phyloP scores from a whole-genome alignment of 2,888 invertebrate genomes.

The Orthosia incerta region DNA sequence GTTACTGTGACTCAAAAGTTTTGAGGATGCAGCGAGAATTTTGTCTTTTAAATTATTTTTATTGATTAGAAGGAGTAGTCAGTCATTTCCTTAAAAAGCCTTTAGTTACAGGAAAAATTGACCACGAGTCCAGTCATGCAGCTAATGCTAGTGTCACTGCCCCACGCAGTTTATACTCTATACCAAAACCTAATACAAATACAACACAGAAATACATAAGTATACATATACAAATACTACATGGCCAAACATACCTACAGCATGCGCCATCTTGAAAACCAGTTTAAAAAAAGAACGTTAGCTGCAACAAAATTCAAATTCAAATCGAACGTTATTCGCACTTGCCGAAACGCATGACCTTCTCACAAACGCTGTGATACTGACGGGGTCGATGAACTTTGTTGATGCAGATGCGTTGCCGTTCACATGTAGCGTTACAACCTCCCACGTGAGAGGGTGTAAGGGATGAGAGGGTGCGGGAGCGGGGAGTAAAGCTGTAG shows the following conservation, averaged over 20 bases:
- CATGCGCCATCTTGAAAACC: conserved; percentile 62
- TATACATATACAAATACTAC: conserved; percentile 21
- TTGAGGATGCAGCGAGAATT: not conserved
- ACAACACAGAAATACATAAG: not conserved
- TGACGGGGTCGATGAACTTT: conserved; percentile 80
- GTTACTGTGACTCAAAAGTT: too few species aligned
- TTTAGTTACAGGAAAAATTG: not conserved
- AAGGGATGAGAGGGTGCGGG: conserved; percentile 71
- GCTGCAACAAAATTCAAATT: conserved; percentile 69
- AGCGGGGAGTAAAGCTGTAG: conserved; percentile 6
- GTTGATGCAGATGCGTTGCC: conserved; percentile 88
- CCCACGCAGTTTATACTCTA: not conserved
- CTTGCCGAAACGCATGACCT: conserved; percentile 87
- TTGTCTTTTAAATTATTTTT: too few species aligned
- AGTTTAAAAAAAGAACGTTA: conserved; percentile 60
- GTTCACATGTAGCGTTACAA: conserved; percentile 88
- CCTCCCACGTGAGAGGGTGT: conserved; percentile 84
- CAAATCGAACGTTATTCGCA: conserved; percentile 75
- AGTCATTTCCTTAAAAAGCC: not conserved
- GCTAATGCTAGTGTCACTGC: not conserved
- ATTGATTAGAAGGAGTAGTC: not conserved
- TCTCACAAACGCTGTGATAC: conserved; percentile 84
- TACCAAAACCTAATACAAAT: conserved; percentile 2
- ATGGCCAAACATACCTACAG: conserved; percentile 17
- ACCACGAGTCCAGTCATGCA: not conserved